Evolutionary conservation across 2,797 vertebrate genomes (phyloP).

Genomic region (Sarcoramphus papa): DNA sequence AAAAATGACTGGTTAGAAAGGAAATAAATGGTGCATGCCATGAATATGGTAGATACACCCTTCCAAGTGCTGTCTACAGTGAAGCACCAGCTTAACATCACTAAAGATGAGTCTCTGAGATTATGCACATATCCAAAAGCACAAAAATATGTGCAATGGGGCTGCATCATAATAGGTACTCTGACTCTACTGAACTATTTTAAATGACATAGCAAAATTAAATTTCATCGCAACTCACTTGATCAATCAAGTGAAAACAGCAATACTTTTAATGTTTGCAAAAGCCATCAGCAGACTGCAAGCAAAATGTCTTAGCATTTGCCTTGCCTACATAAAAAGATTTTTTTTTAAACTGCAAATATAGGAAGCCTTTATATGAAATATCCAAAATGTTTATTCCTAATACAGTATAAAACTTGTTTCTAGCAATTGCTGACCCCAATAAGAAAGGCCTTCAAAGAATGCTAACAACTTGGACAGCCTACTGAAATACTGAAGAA

Average conservation of each 20-base stretch:
- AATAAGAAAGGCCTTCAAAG: neutral
- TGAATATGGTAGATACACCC: neutral
- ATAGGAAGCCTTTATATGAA: slow-evolving; percentile 15
- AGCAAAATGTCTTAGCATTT: slow-evolving; percentile 4
- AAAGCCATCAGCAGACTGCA: neutral
- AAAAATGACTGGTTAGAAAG: neutral
- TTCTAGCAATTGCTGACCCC: neutral
- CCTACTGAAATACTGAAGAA: neutral
- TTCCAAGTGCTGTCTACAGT: neutral
- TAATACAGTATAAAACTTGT: neutral
- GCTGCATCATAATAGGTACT: neutral
- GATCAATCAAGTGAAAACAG: slow-evolving; percentile 40
- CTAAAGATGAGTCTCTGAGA: neutral
- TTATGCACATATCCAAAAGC: neutral
- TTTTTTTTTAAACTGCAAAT: neutral
- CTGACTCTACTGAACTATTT: neutral
- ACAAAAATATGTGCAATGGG: neutral
- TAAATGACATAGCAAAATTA: neutral
- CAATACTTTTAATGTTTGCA: slow-evolving; percentile 29
- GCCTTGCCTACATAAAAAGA: neutral
- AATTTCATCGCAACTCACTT: slow-evolving; percentile 32
- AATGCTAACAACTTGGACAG: neutral
- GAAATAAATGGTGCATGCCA: neutral
- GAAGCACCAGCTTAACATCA: neutral
- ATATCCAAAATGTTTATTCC: neutral